Evolutionary conservation across 2,113 vertebrate species (phyloP), one percentile per base, ranked within the genome.

Genomic region (Tamias sibiricus): DNA sequence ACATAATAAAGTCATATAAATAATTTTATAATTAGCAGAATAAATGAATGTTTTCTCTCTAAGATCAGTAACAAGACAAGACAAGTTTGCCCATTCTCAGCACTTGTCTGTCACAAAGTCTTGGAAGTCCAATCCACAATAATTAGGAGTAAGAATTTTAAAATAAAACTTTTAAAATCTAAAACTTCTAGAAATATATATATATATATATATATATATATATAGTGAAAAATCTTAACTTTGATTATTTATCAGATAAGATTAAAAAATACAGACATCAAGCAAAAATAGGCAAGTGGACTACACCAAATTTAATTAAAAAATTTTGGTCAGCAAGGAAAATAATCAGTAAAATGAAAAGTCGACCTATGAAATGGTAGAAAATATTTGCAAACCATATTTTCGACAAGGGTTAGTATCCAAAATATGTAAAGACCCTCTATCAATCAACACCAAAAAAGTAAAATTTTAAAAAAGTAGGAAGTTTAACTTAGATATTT

Each of bases 1-100:
- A n/a, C 2, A 17, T 42, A 44, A 68, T 68, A 54, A n/a, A 77
- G 2, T 0, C 5, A 10, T 35, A 42, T 9, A 8, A 14, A 0
- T 16, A 49, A 49, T 3, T 77, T 24, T 8, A 62, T 9, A 28
- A 32, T 49, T n/a, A 47, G n/a, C 42, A 66, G 6, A 4, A 47
- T 16, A n/a, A 26, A 12, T 35, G 8, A 88, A 75, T 26, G 0
- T 62, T 66, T 75, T 26, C 32, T 35, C 3, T 76, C 2, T 72
- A 75, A 68, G 14, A 40, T 76, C 2, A 91, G 20, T 40, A 81
- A 57, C n/a, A 81, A 26, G 11, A 35, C 28, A 47, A 76, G 13
- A 68, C 26, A 42, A 2, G 6, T 8, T 62, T 84, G 42, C 6
- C 22, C n/a, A 44, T 13, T 85, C 3, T n/a, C 10, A 86, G 13